Percentiles rank a stretch among this genome's conserved stretches.
Conservation (phyloP, 2,797 vertebrate species). For the Mormyrus hasselquistii region DNA sequence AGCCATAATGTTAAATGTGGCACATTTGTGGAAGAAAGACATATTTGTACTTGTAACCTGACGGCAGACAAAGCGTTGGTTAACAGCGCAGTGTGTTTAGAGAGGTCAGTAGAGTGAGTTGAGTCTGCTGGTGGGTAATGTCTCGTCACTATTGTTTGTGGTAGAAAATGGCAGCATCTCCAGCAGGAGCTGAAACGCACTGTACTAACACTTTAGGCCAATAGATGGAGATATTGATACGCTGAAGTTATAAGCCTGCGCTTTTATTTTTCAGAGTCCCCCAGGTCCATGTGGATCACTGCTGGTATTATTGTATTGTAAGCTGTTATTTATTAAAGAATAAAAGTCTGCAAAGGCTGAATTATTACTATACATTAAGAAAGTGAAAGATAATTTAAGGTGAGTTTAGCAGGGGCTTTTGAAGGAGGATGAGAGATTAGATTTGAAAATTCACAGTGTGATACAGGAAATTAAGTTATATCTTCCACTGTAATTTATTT, state of each 20-base stretch:
- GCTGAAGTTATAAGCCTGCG: slow-evolving; percentile 21
- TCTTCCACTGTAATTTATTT: slow-evolving; percentile 68
- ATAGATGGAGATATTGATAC: slow-evolving; percentile 64
- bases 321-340: slow-evolving; percentile 70
- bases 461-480: slow-evolving; percentile 73
- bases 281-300: slow-evolving; percentile 57
- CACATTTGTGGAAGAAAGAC: neutral
- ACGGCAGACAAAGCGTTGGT: neutral
- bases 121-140: neutral
- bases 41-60: neutral
- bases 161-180: neutral
- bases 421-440: slow-evolving; percentile 55
- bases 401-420: slow-evolving; percentile 64
- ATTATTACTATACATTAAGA: slow-evolving; percentile 67
- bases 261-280: slow-evolving; percentile 51
- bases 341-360: slow-evolving; percentile 64
- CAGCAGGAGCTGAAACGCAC: neutral
- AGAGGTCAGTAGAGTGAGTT: neutral
- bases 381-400: slow-evolving; percentile 62
- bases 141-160: neutral
- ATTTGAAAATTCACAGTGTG: slow-evolving; percentile 56
- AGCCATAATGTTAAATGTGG: neutral
- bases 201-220: slow-evolving; percentile 49
- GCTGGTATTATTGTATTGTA: slow-evolving; percentile 57
- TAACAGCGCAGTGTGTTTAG: neutral